These are phyloP conservation scores for Tamias sibiricus DNA, from an alignment of 2,113 vertebrate species.

Conservation along the genomic window DNA sequence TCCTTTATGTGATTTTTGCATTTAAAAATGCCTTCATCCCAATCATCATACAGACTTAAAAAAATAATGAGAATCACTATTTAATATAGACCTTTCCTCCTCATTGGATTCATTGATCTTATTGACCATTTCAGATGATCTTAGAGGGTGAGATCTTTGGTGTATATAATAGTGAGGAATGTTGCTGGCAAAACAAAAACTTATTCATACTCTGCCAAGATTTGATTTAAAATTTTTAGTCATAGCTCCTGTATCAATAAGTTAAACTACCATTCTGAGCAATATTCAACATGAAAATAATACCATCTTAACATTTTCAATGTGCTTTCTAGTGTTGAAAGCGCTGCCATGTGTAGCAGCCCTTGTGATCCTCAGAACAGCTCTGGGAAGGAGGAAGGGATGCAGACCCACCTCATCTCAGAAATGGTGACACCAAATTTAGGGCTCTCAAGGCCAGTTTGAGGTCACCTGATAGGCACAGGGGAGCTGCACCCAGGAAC, in stretches of 20 bases:
- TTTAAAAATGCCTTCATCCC: not conserved
- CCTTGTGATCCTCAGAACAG: not conserved
- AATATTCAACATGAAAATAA: not conserved
- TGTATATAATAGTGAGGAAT: not conserved
- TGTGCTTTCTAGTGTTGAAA: not conserved
- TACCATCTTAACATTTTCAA: not conserved
- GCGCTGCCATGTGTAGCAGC: not conserved
- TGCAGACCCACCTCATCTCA: not conserved
- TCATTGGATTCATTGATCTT: too few species aligned
- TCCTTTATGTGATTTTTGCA: not conserved
- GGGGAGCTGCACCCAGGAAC: not conserved
- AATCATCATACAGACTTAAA: not conserved
- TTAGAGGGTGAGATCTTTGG: not conserved
- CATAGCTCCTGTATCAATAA: not conserved
- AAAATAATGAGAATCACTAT: fast-evolving
- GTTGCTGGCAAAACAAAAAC: not conserved
- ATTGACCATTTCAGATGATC: not conserved
- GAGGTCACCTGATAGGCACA: too few species aligned
- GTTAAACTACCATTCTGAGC: not conserved
- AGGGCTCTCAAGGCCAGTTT: not conserved
- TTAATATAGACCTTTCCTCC: not conserved
- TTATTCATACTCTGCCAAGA: not conserved
- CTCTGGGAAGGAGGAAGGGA: too few species aligned
- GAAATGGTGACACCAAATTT: not conserved
- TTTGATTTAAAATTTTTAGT: not conserved